A percentile compares a stretch with the other conserved stretches of the same genome.
These are phyloP conservation scores for Perizoma affinitatum DNA, from an alignment of 2,888 invertebrate genomes.

Conservation along the genomic window DNA sequence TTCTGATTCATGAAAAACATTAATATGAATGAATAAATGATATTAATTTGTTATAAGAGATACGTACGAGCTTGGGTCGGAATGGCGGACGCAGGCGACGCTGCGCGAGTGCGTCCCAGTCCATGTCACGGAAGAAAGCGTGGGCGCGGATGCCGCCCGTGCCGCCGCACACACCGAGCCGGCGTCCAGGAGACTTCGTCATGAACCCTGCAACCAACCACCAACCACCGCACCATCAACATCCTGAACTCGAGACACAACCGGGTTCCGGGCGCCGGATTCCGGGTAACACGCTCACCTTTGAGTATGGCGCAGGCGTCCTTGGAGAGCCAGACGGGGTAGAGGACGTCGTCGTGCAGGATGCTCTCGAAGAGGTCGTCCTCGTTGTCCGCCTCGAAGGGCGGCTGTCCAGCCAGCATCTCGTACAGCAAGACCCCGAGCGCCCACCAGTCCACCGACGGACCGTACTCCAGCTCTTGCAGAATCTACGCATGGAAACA, in stretches of 20 bases:
- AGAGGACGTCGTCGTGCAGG: slow-evolving; percentile 98
- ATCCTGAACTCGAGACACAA: too few species aligned
- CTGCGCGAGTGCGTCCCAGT: slow-evolving; percentile 97
- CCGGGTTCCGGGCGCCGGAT: too few species aligned
- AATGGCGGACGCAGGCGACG: slow-evolving; percentile 98
- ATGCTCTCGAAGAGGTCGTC: slow-evolving; percentile 99
- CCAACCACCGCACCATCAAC: too few species aligned
- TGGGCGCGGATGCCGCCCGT: slow-evolving; percentile 95
- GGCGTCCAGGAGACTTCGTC: slow-evolving; percentile 97
- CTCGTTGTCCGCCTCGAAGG: slow-evolving; percentile 99
- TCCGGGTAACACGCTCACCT: slow-evolving; percentile 43
- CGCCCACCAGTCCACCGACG: slow-evolving; percentile 98
- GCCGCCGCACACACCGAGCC: slow-evolving; percentile 93
- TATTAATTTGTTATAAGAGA: background rate
- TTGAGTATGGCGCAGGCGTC: slow-evolving; percentile 77
- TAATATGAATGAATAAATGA: background rate
- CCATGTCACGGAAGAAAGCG: slow-evolving; percentile 96
- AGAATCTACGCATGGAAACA: slow-evolving; percentile 84
- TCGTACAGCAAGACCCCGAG: slow-evolving; percentile 99
- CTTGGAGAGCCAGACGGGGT: slow-evolving; percentile 94
- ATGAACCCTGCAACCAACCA: slow-evolving; percentile 88
- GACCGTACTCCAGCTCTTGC: slow-evolving; percentile 95
- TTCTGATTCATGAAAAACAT: background rate
- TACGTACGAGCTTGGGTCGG: slow-evolving; percentile 97
- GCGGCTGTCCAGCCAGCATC: slow-evolving; percentile 99